Base-by-base conservation (phyloP, 1,140 invertebrate genomes). In the Dendrolimus kikuchii region DNA sequence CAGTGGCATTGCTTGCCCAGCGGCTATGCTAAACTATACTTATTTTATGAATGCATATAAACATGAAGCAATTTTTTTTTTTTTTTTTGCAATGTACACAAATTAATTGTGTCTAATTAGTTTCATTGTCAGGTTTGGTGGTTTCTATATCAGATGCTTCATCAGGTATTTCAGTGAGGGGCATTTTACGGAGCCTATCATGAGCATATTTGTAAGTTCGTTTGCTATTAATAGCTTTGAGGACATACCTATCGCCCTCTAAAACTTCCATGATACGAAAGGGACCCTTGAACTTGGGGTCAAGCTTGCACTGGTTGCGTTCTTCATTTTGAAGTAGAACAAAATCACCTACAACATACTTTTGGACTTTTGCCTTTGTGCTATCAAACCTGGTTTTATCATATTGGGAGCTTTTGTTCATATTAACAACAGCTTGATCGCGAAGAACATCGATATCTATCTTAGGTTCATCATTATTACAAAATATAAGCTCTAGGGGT, bases 251-350 rank as follows among this genome's bases (percentile, higher is more conserved):
- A 48, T 59, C 57, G 4, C 57, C 51, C 5, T 66, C 48, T 6
- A 62, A 43, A 7, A 60, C 44, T n/a, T 60, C 59, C n/a, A 58
- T 41, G 2, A 66, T 36, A 47, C 45, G 36, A 53, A 62, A 60
- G 5, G 64, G 57, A 2, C 60, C 64, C 45, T 48, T 60, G 40
- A 10, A 66, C 40, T 62, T 59, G 5, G 47, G 41, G 37, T 60
- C 53, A 5, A 66, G 36, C 45, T 62, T 62, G 0, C 49, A 56
- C 49, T 66, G 55, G 40, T 60, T 60, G 5, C 57, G 43, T 37
- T 66, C 55, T 40, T 62, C 50, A 37, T 58, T 58, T 55, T 53
- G n/a, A 23, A 62, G 38, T 7, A 66, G 53, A 6, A 66, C 57
- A 44, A 57, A 62, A 8, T 66, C 64, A 49, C 57, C 57, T 6